Percentiles rank a stretch among this genome's conserved stretches.
Evolutionary conservation across 2,113 vertebrate species (phyloP).

Genomic region (Sinocyclocheilus grahami): DNA sequence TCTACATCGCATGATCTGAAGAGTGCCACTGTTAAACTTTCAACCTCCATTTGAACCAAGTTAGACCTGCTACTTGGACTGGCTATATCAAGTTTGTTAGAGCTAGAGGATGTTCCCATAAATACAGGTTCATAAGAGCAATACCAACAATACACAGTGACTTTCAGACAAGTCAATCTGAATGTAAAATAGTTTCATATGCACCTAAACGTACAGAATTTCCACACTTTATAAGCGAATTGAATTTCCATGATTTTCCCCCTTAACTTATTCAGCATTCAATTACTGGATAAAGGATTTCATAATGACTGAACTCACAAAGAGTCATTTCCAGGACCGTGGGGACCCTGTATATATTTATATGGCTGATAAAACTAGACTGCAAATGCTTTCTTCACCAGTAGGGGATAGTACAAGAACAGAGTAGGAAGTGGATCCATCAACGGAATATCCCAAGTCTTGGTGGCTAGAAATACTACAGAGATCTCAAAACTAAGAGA

Average conservation of each 20-base stretch:
- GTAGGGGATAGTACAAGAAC: conserved; percentile 39
- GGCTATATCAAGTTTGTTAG: background rate
- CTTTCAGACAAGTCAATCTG: background rate
- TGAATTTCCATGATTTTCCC: background rate
- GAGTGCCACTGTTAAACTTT: background rate
- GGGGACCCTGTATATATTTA: background rate
- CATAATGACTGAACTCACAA: background rate
- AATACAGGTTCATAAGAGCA: background rate
- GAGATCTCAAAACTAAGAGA: background rate
- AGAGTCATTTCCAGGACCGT: background rate
- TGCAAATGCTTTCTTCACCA: conserved; percentile 36
- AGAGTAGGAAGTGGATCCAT: background rate
- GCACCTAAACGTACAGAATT: background rate
- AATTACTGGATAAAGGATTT: background rate
- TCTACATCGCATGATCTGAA: background rate
- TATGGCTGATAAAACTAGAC: background rate
- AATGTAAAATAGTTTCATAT: background rate
- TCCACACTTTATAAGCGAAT: background rate
- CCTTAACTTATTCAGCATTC: background rate
- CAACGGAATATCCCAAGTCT: background rate
- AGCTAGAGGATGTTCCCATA: background rate
- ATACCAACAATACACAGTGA: background rate
- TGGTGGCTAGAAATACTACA: background rate
- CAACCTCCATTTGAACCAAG: background rate
- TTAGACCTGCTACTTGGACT: conserved; percentile 25